Evolutionary conservation across 2,797 vertebrate genomes (phyloP).

Genomic region (Coregonus ussuriensis): DNA sequence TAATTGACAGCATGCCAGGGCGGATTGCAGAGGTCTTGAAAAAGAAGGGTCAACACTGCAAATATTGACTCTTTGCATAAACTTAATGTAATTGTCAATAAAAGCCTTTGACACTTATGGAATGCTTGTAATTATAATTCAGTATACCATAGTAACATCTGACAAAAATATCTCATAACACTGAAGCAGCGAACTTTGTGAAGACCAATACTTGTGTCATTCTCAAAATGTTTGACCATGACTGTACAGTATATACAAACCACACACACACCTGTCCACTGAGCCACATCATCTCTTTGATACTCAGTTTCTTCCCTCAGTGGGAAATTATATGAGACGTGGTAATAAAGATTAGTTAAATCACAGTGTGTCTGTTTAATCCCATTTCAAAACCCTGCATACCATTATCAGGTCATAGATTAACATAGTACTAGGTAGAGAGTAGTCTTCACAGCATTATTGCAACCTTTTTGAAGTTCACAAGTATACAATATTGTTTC

Average conservation of each 20-base stretch:
- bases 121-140: too few relatives aligned
- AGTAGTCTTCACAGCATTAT: neutral
- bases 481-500: neutral
- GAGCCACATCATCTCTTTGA: neutral
- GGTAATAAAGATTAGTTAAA: neutral
- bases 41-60: too few relatives aligned
- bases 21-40: too few relatives aligned
- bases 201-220: too few relatives aligned
- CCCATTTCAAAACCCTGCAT: neutral
- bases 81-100: too few relatives aligned
- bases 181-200: too few relatives aligned
- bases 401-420: neutral
- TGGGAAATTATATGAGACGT: neutral
- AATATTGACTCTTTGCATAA: too few relatives aligned
- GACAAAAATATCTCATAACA: too few relatives aligned
- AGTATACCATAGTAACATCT: too few relatives aligned
- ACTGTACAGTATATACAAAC: constrained; percentile 72
- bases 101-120: too few relatives aligned
- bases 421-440: neutral
- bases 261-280: constrained; percentile 64
- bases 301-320: neutral
- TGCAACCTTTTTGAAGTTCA: neutral
- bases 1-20: too few relatives aligned
- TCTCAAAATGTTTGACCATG: too few relatives aligned
- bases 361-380: neutral